Evolutionary conservation across 2,113 vertebrate genomes (phyloP).

Genomic region (Pao palembangensis): DNA sequence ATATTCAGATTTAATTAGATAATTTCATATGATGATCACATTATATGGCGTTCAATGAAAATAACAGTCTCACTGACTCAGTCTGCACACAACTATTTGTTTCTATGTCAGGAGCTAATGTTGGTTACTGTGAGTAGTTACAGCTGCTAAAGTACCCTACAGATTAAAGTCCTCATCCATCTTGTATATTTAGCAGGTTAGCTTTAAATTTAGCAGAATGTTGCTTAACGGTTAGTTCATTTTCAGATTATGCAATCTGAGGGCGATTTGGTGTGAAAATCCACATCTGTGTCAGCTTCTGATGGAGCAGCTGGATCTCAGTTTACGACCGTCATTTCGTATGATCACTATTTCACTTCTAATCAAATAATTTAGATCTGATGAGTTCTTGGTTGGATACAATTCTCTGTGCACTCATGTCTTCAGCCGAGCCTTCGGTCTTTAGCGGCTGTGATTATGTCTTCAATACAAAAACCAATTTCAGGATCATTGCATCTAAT

Average conservation of each 20-base stretch:
- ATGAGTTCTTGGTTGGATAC: constrained; percentile 9
- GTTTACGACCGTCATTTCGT: constrained; percentile 18
- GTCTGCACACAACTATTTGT: too few relatives aligned
- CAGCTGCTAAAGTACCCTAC: too few relatives aligned
- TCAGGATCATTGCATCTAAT: constrained; percentile 46
- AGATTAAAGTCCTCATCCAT: too few relatives aligned
- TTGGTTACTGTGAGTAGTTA: constrained; percentile 5
- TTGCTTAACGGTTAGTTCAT: too few relatives aligned
- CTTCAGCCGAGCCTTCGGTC: constrained; percentile 10
- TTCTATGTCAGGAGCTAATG: not conserved
- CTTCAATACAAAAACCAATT: constrained; percentile 43
- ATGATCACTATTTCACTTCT: constrained; percentile 10
- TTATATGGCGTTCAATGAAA: constrained; percentile 3
- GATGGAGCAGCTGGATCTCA: not conserved
- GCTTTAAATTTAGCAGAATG: too few relatives aligned
- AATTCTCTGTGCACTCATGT: constrained; percentile 2
- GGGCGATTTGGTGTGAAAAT: not conserved
- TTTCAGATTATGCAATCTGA: too few relatives aligned
- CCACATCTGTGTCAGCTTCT: constrained; percentile 10
- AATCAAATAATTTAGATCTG: constrained; percentile 18
- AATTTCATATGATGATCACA: not conserved
- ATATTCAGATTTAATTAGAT: constrained; percentile 12
- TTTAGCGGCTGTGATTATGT: constrained; percentile 22
- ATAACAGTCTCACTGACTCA: too few relatives aligned
- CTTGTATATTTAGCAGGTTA: too few relatives aligned